phyloP scores from a whole-genome alignment of 2,113 vertebrate genomes.

The Passer domesticus region DNA sequence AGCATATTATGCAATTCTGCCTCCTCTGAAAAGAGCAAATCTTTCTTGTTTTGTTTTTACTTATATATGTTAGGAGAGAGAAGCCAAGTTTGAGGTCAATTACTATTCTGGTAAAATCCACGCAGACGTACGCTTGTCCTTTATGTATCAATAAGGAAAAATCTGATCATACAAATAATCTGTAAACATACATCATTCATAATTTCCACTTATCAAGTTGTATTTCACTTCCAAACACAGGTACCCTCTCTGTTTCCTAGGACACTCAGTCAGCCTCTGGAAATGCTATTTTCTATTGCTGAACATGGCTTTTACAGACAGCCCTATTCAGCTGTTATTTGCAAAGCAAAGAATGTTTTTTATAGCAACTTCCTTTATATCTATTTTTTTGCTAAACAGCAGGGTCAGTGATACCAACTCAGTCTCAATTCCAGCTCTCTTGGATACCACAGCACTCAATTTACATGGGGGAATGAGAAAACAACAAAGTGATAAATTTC shows the following conservation, averaged over 20 bases:
- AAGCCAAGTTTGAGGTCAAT: neutral
- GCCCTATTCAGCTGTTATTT: slow-evolving; percentile 3
- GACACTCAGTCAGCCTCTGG: neutral
- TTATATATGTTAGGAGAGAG: neutral
- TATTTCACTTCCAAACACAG: neutral
- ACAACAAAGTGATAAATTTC: neutral
- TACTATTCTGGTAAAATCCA: neutral
- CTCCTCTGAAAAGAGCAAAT: neutral
- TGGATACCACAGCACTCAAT: neutral
- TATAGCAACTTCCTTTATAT: neutral
- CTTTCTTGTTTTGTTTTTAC: neutral
- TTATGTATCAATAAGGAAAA: neutral
- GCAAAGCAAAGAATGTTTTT: slow-evolving; percentile 21
- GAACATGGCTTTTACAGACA: neutral
- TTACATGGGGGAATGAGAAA: neutral
- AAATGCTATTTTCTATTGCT: neutral
- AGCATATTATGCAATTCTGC: neutral
- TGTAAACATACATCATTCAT: neutral
- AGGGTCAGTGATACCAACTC: neutral
- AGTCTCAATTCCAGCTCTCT: neutral
- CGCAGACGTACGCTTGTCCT: neutral
- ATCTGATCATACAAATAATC: neutral
- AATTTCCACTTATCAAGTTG: neutral
- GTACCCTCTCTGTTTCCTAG: neutral
- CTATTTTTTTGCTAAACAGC: neutral